Percentiles rank a stretch among this genome's conserved stretches.
Conservation (phyloP, 2,888 invertebrate genomes). For the Amphipyra tragopoginis region DNA sequence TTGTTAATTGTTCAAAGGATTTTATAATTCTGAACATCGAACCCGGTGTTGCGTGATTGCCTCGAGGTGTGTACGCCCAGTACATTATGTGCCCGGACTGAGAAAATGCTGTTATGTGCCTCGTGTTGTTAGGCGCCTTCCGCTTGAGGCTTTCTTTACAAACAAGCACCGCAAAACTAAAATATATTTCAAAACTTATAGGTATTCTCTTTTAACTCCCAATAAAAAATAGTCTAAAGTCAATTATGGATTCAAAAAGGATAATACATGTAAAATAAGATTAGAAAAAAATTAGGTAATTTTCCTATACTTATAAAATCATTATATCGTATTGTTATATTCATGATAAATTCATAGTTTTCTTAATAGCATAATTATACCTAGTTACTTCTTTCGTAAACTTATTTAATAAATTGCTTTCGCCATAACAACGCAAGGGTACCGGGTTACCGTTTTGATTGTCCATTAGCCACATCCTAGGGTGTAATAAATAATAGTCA, state of each 20-base stretch:
- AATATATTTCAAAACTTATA: too few relatives aligned
- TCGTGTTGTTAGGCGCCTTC: not conserved
- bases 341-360: not conserved
- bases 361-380: not conserved
- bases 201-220: too few relatives aligned
- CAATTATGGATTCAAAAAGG: too few relatives aligned
- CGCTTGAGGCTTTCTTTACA: not conserved
- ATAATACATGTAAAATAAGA: too few relatives aligned
- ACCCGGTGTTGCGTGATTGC: conserved; percentile 27
- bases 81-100: not conserved
- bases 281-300: too few relatives aligned
- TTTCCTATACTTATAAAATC: too few relatives aligned
- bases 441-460: conserved; percentile 11
- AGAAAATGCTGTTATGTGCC: not conserved
- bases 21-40: conserved; percentile 29
- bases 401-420: too few relatives aligned
- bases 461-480: conserved; percentile 7
- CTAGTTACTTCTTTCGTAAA: too few relatives aligned
- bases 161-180: not conserved
- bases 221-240: too few relatives aligned
- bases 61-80: not conserved
- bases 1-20: conserved; percentile 15
- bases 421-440: not conserved
- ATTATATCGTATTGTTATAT: not conserved
- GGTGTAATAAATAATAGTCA: conserved; percentile 47